Base-by-base conservation (phyloP, 2,797 vertebrate genomes). In the Okamejei kenojei region DNA sequence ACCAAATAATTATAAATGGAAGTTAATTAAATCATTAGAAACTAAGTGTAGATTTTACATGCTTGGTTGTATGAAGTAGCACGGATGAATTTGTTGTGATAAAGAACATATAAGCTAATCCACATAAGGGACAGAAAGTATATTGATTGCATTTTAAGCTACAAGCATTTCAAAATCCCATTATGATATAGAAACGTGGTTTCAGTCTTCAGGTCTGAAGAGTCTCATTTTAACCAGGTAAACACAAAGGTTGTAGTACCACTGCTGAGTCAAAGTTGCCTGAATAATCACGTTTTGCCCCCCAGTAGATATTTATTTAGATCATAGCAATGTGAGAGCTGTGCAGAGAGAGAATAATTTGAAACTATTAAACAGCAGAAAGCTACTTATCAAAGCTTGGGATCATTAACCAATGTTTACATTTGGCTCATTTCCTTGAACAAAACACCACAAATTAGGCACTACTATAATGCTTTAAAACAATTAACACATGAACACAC, bases 361-460 rank as follows among this genome's bases (percentile, higher is more conserved):
- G 63, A 86, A 86, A 86, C 65, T 86, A 86, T 86, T 65, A 86
- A 63, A 86, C 63, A 29, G 29, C 61, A 86, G 58, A 86, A 86
- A 86, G 61, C 58, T 17, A 86, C 58, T 86, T n/a, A 86, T 65
- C 82, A 65, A 86, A 65, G 13, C 82, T 86, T 81, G 29, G 61
- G 82, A 86, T 86, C 82, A 86, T 86, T 86, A 86, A 63, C 58
- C 82, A 86, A 58, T 86, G 82, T 86, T 86, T 86, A 86, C 61
- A 86, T 86, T 86, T 86, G 29, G 82, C 61, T 63, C 82, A 65
- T 86, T 86, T 86, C 58, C 58, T 86, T 61, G 82, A 86, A 86
- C 82, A 86, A 86, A 86, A 86, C 82, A 86, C 82, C 6, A 1
- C 32, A 86, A 86, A 65, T 86, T 58, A 86, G 82, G 29, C 58